A percentile compares a stretch with the other conserved stretches of the same genome.
phyloP scores from a whole-genome alignment of 2,797 vertebrate genomes.

The Coendou prehensilis region DNA sequence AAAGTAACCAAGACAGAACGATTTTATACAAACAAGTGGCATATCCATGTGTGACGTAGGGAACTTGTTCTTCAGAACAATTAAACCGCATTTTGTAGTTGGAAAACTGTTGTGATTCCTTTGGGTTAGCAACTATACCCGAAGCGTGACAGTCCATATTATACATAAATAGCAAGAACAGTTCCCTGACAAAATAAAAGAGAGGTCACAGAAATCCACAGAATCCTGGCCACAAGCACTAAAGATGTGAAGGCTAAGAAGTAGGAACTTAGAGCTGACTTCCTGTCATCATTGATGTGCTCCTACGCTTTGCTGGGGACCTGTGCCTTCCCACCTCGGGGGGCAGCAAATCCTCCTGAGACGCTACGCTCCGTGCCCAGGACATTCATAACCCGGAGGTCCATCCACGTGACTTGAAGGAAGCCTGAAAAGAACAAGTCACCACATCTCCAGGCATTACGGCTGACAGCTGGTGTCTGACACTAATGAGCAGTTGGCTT shows the following conservation, averaged over 20 bases:
- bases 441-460: not conserved
- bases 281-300: rapidly evolving
- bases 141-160: not conserved
- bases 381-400: not conserved
- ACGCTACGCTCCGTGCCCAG: not conserved
- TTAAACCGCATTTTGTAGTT: not conserved
- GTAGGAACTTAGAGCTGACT: not conserved
- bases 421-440: not conserved
- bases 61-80: not conserved
- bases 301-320: too few relatives aligned
- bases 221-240: too few relatives aligned
- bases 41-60: too few relatives aligned
- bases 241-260: not conserved
- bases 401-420: not conserved
- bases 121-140: not conserved
- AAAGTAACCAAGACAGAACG: not conserved
- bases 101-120: not conserved
- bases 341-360: not conserved
- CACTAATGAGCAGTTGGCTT: not conserved
- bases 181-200: not conserved
- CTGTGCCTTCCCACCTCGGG: not conserved
- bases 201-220: not conserved
- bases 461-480: not conserved
- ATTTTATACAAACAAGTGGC: not conserved
- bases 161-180: not conserved